phyloP scores from a whole-genome alignment of 2,113 vertebrate species.

The Probosciger aterrimus region DNA sequence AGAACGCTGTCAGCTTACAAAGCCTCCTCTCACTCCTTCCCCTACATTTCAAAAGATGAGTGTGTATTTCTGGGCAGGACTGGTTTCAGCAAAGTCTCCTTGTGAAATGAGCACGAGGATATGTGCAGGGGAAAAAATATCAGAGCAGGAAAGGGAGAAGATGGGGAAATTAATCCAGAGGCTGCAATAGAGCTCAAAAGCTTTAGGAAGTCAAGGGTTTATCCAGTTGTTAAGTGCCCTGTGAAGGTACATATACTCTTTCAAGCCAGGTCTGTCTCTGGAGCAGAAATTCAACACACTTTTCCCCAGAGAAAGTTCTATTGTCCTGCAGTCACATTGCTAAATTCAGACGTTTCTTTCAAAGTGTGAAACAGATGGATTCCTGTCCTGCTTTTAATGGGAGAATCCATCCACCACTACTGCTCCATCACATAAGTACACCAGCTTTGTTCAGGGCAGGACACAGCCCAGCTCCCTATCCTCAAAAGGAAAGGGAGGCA shows the following conservation, averaged over 20 bases:
- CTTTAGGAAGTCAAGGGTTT: not conserved
- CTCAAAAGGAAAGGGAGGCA: slow-evolving; percentile 43
- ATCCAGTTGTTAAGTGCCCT: not conserved
- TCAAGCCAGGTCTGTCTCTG: not conserved
- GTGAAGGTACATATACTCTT: not conserved
- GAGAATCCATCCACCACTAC: not conserved
- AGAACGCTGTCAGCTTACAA: not conserved
- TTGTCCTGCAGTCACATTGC: not conserved
- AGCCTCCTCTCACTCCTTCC: not conserved
- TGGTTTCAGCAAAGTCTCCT: not conserved
- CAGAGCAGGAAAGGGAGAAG: not conserved
- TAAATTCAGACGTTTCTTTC: slow-evolving; percentile 1
- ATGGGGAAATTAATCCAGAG: not conserved
- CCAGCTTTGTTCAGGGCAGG: slow-evolving; percentile 4
- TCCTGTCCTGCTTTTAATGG: not conserved
- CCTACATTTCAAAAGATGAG: not conserved
- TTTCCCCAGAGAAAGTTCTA: not conserved
- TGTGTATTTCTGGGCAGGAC: not conserved
- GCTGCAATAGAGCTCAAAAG: not conserved
- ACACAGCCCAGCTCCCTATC: slow-evolving; percentile 2
- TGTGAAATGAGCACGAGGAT: not conserved
- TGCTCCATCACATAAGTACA: not conserved
- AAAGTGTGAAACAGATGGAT: not conserved
- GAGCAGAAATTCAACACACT: not conserved
- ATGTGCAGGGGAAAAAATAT: not conserved